A percentile compares a stretch with the other conserved stretches of the same genome.
phyloP scores from a whole-genome alignment of 1,140 invertebrate species.

The Coelopa frigida region DNA sequence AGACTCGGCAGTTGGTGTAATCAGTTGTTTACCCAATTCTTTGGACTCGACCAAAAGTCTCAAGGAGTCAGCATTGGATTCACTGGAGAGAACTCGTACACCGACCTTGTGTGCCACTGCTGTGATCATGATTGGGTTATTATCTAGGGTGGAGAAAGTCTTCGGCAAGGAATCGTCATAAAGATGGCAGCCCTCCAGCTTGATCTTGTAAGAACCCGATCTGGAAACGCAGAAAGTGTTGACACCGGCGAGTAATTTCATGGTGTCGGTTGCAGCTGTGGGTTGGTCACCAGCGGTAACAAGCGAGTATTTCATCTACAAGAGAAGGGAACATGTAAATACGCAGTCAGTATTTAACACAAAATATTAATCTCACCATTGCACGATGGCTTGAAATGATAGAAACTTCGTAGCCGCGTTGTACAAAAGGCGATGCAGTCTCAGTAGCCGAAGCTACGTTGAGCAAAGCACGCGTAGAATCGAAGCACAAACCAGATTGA shows the following conservation, averaged over 20 bases:
- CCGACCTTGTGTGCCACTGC: conserved; percentile 47
- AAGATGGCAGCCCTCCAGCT: conserved; percentile 73
- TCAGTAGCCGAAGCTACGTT: conserved; percentile 59
- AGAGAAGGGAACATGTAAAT: background rate
- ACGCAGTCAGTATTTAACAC: background rate
- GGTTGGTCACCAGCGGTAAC: conserved; percentile 13
- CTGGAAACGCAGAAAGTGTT: conserved; percentile 60
- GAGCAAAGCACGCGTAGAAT: conserved; percentile 54
- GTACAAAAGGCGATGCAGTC: conserved; percentile 62
- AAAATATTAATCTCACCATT: conserved; percentile 17
- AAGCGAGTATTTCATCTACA: conserved; percentile 33
- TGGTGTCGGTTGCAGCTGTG: conserved; percentile 22
- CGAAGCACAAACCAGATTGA: conserved; percentile 67
- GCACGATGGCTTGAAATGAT: conserved; percentile 64
- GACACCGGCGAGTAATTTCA: conserved; percentile 46
- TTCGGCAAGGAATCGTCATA: conserved; percentile 51
- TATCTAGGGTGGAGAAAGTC: conserved; percentile 33
- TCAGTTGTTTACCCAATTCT: conserved; percentile 29
- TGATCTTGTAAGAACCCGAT: conserved; percentile 66
- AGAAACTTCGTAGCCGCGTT: conserved; percentile 65
- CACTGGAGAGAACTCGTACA: conserved; percentile 41
- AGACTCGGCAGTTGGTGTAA: conserved; percentile 39
- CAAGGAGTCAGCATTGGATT: conserved; percentile 38
- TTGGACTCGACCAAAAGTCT: conserved; percentile 39
- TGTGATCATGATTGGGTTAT: conserved; percentile 36